phyloP scores from a whole-genome alignment of 2,797 vertebrate genomes.

The Brachyrhaphis roseni region DNA sequence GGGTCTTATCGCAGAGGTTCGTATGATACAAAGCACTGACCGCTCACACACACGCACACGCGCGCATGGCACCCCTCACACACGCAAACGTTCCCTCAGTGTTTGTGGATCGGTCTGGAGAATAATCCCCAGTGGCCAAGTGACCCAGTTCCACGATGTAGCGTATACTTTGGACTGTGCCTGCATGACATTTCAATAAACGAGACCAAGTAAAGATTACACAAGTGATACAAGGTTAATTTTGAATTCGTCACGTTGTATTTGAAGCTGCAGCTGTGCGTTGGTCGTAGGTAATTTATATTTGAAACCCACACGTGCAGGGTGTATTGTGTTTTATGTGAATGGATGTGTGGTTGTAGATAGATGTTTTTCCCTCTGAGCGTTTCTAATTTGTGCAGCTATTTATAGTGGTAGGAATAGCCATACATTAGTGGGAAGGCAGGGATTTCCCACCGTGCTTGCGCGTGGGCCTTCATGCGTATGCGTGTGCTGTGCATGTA shows the following conservation, averaged over 20 bases:
- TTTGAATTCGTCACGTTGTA: background rate
- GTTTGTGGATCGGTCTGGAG: constrained; percentile 41
- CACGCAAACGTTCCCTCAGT: constrained; percentile 45
- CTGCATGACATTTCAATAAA: constrained; percentile 60
- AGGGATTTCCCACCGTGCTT: constrained; percentile 28
- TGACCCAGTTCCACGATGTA: constrained; percentile 73
- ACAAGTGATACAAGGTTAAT: background rate
- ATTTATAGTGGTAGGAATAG: constrained; percentile 48
- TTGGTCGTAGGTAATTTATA: constrained; percentile 23
- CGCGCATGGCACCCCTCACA: constrained; percentile 14
- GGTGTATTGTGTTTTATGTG: constrained; percentile 55
- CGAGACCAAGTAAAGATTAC: constrained; percentile 4
- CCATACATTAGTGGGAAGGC: constrained; percentile 32
- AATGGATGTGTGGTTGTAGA: constrained; percentile 34
- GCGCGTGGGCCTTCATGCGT: background rate
- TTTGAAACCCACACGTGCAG: constrained; percentile 47
- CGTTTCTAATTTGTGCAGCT: constrained; percentile 50
- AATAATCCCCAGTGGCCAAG: constrained; percentile 78
- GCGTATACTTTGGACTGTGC: constrained; percentile 51
- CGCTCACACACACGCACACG: background rate
- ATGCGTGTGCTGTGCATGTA: background rate
- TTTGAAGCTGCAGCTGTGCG: constrained; percentile 13
- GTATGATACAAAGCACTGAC: constrained; percentile 21
- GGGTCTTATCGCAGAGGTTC: background rate
- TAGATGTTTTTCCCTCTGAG: constrained; percentile 43